Percentiles rank a stretch among this genome's conserved stretches.
These are phyloP conservation scores for Tinamus major DNA, from an alignment of 2,797 vertebrate genomes.

Conservation along the genomic window DNA sequence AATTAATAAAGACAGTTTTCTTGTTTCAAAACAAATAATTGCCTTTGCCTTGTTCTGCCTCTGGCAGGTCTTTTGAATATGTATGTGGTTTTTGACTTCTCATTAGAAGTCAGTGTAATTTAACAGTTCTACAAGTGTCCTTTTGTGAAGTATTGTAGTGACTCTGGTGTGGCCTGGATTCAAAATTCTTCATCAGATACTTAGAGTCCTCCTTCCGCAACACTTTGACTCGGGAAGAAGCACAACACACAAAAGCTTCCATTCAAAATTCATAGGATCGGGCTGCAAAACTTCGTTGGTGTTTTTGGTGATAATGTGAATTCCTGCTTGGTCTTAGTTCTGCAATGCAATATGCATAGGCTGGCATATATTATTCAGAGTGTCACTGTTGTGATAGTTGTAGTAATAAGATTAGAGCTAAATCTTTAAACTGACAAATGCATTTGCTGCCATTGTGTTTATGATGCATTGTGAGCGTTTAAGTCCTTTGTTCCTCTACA, in stretches of 20 bases:
- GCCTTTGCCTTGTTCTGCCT: neutral
- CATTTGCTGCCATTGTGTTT: neutral
- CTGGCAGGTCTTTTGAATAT: neutral
- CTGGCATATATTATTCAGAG: neutral
- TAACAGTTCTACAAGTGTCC: neutral
- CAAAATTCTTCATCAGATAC: neutral
- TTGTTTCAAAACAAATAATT: neutral
- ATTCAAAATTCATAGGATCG: fast-evolving
- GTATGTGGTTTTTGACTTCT: fast-evolving
- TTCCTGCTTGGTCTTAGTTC: neutral
- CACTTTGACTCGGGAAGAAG: neutral
- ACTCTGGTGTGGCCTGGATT: neutral
- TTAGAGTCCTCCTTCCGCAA: neutral
- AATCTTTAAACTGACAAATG: neutral
- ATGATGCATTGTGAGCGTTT: neutral
- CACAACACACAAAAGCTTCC: neutral
- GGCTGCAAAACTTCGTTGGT: neutral
- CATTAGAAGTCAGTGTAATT: neutral
- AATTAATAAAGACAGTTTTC: neutral
- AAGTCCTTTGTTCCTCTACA: neutral
- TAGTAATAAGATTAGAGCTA: neutral
- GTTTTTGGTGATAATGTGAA: neutral
- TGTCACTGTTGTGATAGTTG: neutral
- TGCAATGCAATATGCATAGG: neutral
- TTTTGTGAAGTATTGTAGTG: neutral